phyloP scores from a whole-genome alignment of 1,140 invertebrate species.

The Drosophila chauvacae region DNA sequence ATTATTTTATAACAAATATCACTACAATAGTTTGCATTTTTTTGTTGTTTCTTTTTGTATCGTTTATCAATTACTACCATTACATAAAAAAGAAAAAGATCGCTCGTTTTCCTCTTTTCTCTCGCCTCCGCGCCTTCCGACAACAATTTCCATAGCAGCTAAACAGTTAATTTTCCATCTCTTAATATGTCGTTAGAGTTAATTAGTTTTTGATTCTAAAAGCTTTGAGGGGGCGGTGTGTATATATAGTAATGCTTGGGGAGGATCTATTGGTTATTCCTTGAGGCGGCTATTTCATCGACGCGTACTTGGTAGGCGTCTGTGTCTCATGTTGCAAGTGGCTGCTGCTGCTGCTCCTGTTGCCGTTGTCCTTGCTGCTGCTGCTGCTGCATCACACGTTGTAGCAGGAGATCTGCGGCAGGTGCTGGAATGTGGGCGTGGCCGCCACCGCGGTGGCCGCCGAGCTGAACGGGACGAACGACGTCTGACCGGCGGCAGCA shows the following conservation, averaged over 20 bases:
- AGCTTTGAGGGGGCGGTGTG: conserved; percentile 44
- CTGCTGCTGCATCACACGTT: conserved; percentile 85
- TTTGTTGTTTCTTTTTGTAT: conserved; percentile 67
- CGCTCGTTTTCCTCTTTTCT: conserved; percentile 30
- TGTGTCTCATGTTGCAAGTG: conserved; percentile 60
- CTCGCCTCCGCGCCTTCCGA: conserved; percentile 28
- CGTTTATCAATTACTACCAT: conserved; percentile 70
- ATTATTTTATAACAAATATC: conserved; percentile 84
- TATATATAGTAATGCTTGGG: conserved; percentile 51
- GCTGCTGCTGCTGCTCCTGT: conserved; percentile 37
- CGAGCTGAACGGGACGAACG: conserved; percentile 84
- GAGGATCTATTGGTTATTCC: conserved; percentile 47
- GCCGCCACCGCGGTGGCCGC: conserved; percentile 66
- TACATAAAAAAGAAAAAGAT: conserved; percentile 73
- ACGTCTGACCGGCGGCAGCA: conserved; percentile 70
- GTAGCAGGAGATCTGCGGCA: conserved; percentile 86
- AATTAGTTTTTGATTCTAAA: conserved; percentile 59
- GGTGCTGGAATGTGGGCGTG: conserved; percentile 84
- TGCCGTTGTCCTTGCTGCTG: conserved; percentile 25
- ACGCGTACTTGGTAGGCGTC: conserved; percentile 79
- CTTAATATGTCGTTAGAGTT: conserved; percentile 46
- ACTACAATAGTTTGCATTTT: conserved; percentile 84
- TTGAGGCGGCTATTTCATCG: conserved; percentile 61
- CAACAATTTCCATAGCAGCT: conserved; percentile 53
- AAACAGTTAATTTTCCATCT: conserved; percentile 40